A percentile compares a stretch with the other conserved stretches of the same genome.
phyloP scores from a whole-genome alignment of 2,888 invertebrate species.

The Hirtodrosophila histrioides region DNA sequence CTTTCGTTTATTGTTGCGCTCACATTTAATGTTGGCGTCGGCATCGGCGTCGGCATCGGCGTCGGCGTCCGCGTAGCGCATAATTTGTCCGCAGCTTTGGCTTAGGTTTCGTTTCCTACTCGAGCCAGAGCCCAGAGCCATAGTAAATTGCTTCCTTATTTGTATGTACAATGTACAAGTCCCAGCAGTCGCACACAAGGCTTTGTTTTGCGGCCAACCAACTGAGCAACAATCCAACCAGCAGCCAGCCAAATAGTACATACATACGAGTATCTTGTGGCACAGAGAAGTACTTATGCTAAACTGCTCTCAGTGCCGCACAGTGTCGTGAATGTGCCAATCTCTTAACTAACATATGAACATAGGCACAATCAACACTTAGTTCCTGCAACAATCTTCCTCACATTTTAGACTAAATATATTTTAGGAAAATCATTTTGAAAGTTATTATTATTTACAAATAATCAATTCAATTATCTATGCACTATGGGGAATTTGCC shows the following conservation, averaged over 20 bases:
- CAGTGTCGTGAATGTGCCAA: conserved; percentile 9
- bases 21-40: conserved; percentile 44
- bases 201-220: conserved; percentile 25
- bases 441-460: too few species aligned
- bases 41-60: conserved; percentile 44
- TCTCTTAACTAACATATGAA: too few species aligned
- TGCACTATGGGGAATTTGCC: too few species aligned
- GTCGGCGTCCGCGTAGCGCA: conserved; percentile 32
- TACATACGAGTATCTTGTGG: conserved; percentile 1
- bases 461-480: too few species aligned
- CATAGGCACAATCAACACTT: too few species aligned
- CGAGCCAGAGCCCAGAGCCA: conserved; percentile 51
- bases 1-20: conserved; percentile 53
- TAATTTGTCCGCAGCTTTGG: conserved; percentile 62
- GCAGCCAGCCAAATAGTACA: conserved; percentile 8
- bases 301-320: conserved; percentile 19
- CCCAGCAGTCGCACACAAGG: conserved; percentile 24
- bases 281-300: conserved; percentile 50
- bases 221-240: background rate
- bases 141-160: conserved; percentile 71
- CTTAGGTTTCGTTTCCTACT: conserved; percentile 64
- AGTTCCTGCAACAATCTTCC: too few species aligned
- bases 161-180: conserved; percentile 48
- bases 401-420: too few species aligned
- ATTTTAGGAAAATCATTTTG: too few species aligned